Base-by-base conservation (phyloP, 2,888 invertebrate genomes). In the Nebria salina region DNA sequence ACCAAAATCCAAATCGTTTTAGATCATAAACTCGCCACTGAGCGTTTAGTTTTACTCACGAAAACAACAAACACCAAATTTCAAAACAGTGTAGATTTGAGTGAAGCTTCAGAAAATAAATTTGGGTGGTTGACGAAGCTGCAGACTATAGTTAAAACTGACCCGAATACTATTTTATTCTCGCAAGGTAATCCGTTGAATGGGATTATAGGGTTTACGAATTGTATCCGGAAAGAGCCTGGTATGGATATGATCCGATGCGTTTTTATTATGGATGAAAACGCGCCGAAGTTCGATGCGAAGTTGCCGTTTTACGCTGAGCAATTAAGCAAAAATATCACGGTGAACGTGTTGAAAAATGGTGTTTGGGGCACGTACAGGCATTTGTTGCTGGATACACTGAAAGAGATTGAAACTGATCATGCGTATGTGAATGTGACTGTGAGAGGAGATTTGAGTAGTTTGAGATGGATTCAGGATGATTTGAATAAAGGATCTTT, bases 191-290 rank as follows among this genome's bases (percentile, higher is more conserved):
- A 94, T 79, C 90, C 91, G 1, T 89, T 93, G 7, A 95, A 92
- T 86, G 99, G 99, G 13, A 90, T 98, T 0, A 87, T 94, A 85
- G 99, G 98, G n/a, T 89, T 98, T 77, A 93, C 96, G 0, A 97
- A 97, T 85, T 98, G 98, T 87, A 87, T 98, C 42, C 91, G 95
- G 82, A 94, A 91, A 85, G 97, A 98, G 86, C 91, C 92, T 0
- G 91, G 91, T 74, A 87, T 88, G 2, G 87, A 92, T 83, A 87
- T 92, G 0, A 89, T 93, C 0, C 90, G 91, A 76, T 93, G 93
- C 79, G 88, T 95, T 7, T 90, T 94, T 26, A 92, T 95, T 76
- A 87, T 92, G 82, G 92, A 93, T 68, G 83, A 84, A n/a, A 75
- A 90, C 75, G 94, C 94, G 0, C 94, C 95, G 0, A 86, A 89